Evolutionary conservation across 2,888 invertebrate species (phyloP).

Genomic region (Napeogenes sylphis): DNA sequence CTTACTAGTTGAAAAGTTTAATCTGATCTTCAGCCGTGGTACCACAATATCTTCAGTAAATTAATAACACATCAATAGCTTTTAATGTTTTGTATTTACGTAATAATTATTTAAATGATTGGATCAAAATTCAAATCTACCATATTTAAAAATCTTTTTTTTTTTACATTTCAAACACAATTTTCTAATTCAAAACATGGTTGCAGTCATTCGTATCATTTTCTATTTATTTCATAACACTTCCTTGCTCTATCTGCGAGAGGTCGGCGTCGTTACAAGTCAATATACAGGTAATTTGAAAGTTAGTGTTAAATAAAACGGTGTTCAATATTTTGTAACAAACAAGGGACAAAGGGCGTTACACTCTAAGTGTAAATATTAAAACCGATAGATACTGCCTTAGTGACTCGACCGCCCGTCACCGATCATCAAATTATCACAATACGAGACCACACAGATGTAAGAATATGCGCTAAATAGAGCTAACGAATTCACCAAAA

Average conservation of each 20-base stretch:
- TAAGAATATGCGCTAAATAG: slow-evolving; percentile 37
- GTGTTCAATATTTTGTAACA: slow-evolving; percentile 78
- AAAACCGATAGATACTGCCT: slow-evolving; percentile 42
- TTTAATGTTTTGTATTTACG: neutral
- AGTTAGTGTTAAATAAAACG: slow-evolving; percentile 75
- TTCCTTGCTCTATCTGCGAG: slow-evolving; percentile 47
- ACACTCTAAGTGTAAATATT: slow-evolving; percentile 68
- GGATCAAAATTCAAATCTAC: too few relatives aligned
- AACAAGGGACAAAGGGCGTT: slow-evolving; percentile 76
- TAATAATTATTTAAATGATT: neutral
- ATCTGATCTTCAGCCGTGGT: slow-evolving; percentile 40
- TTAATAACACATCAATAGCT: too few relatives aligned
- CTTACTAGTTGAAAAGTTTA: slow-evolving; percentile 40
- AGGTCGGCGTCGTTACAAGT: slow-evolving; percentile 60
- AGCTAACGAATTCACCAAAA: slow-evolving; percentile 28
- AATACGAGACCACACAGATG: slow-evolving; percentile 31
- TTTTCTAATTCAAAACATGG: neutral
- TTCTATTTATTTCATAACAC: slow-evolving; percentile 45
- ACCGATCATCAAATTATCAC: slow-evolving; percentile 69
- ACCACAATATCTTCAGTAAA: slow-evolving; percentile 35
- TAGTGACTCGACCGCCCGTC: slow-evolving; percentile 46
- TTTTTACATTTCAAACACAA: neutral
- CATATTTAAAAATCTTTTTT: too few relatives aligned
- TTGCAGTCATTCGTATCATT: slow-evolving; percentile 21
- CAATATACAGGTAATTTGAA: slow-evolving; percentile 66